Conservation (phyloP, 2,113 vertebrate species). For the Pangasianodon gigas region DNA sequence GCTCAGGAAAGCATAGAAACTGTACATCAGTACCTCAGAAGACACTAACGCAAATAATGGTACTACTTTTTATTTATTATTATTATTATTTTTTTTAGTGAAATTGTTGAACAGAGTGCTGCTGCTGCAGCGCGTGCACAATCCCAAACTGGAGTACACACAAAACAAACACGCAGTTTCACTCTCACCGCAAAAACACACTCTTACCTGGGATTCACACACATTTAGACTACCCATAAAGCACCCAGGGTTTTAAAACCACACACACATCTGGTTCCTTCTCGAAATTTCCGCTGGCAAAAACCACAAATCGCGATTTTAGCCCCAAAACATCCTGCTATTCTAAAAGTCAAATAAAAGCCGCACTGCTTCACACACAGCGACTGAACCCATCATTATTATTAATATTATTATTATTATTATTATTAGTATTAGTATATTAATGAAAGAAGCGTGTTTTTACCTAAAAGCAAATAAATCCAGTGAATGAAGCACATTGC, state of each 20-base stretch:
- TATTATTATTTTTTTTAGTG: neutral
- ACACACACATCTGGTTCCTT: neutral
- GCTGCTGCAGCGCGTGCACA: neutral
- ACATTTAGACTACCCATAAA: neutral
- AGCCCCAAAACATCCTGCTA: neutral
- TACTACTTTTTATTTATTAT: neutral
- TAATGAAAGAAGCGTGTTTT: neutral
- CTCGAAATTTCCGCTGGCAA: neutral
- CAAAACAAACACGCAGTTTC: neutral
- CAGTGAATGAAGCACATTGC: conserved; percentile 5
- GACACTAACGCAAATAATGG: neutral
- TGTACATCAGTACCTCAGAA: too few species aligned
- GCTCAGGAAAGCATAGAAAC: neutral
- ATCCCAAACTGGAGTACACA: neutral
- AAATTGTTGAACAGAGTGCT: neutral
- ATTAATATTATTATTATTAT: neutral
- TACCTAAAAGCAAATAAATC: neutral
- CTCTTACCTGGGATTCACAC: neutral
- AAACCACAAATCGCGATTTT: conserved; percentile 30
- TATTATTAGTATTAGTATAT: neutral
- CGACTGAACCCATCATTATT: neutral
- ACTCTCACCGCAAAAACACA: neutral
- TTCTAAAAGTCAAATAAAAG: neutral
- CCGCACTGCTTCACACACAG: neutral
- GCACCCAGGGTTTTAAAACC: neutral